A percentile compares a stretch with the other conserved stretches of the same genome.
phyloP scores from a whole-genome alignment of 2,888 invertebrate genomes.

The Cataglyphis rosenhaueri region DNA sequence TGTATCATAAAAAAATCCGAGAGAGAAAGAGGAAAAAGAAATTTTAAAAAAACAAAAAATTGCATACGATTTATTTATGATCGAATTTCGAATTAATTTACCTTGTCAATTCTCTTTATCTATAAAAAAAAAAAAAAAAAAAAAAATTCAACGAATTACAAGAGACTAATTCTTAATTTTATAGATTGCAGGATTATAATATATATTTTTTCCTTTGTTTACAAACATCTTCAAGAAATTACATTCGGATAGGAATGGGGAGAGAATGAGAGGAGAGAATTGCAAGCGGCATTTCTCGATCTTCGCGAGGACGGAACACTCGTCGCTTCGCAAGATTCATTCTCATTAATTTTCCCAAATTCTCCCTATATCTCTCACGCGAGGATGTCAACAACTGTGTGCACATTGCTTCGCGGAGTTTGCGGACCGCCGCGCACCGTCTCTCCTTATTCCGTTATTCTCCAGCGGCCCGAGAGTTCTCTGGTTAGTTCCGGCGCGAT shows the following conservation, averaged over 20 bases:
- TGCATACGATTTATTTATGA: background rate
- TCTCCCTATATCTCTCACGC: background rate
- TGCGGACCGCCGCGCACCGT: conserved; percentile 21
- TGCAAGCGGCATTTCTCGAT: background rate
- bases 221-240: background rate
- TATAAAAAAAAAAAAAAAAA: background rate
- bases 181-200: background rate
- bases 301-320: background rate
- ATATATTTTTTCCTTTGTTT: no score
- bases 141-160: background rate
- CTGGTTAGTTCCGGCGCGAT: conserved; percentile 25
- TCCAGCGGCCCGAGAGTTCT: background rate
- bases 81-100: background rate
- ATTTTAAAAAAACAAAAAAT: background rate
- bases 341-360: background rate
- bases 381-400: conserved; percentile 40
- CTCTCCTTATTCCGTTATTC: background rate
- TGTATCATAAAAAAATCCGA: background rate
- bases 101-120: background rate
- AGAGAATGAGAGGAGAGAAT: background rate
- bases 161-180: background rate
- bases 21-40: background rate
- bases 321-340: background rate
- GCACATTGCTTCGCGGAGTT: conserved; percentile 17
- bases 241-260: background rate